Percentiles rank a stretch among this genome's conserved stretches.
These are phyloP conservation scores for Oncorhynchus nerka DNA, from an alignment of 2,113 vertebrate genomes.

Conservation along the genomic window DNA sequence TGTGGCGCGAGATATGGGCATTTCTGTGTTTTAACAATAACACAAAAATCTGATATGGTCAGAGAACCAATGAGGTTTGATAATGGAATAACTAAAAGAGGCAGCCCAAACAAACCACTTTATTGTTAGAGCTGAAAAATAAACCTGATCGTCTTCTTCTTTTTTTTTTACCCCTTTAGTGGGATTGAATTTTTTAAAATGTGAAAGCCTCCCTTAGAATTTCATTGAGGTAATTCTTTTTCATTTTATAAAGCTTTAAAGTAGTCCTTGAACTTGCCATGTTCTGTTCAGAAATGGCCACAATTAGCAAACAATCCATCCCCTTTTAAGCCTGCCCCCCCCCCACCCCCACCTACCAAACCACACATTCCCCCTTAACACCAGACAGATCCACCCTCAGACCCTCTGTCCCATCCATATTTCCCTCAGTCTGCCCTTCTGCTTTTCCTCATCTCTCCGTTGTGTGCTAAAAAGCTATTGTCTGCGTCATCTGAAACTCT, in stretches of 20 bases:
- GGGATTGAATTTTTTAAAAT: slow-evolving; percentile 44
- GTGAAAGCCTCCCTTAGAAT: slow-evolving; percentile 45
- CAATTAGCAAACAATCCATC: slow-evolving; percentile 94
- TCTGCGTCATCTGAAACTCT: slow-evolving; percentile 88
- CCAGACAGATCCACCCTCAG: slow-evolving; percentile 71
- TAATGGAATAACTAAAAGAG: slow-evolving; percentile 5
- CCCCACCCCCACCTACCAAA: slow-evolving; percentile 41
- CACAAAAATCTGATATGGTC: background rate
- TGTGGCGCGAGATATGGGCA: background rate
- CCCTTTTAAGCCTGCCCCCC: slow-evolving; percentile 75
- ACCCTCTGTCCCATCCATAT: slow-evolving; percentile 82
- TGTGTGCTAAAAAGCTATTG: slow-evolving; percentile 89
- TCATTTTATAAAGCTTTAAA: slow-evolving; percentile 62
- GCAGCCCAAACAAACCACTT: slow-evolving; percentile 14
- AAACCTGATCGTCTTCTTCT: slow-evolving; percentile 43
- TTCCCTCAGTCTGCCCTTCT: slow-evolving; percentile 76
- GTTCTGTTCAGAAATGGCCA: slow-evolving; percentile 86
- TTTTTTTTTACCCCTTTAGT: slow-evolving; percentile 22
- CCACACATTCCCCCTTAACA: slow-evolving; percentile 77
- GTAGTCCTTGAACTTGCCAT: slow-evolving; percentile 87
- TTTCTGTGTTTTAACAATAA: background rate
- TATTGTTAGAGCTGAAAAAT: slow-evolving; percentile 51
- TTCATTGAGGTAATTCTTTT: slow-evolving; percentile 51
- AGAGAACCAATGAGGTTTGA: slow-evolving; percentile 4
- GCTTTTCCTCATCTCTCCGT: slow-evolving; percentile 88